These are phyloP conservation scores for Streptopelia turtur DNA, from an alignment of 2,797 vertebrate genomes.

Conservation along the genomic window DNA sequence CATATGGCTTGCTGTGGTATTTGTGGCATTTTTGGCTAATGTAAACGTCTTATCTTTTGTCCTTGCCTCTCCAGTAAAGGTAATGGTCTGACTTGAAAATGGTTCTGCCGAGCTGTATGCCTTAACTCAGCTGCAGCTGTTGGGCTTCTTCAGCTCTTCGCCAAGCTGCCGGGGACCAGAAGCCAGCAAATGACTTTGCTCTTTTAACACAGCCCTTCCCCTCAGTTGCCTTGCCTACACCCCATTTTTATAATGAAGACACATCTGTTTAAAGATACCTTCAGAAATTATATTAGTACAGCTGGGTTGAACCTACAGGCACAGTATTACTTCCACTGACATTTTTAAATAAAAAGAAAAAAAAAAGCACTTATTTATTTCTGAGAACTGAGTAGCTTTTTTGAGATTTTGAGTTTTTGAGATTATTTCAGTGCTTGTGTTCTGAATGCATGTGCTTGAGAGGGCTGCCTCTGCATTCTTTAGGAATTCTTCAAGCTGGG, in stretches of 20 bases:
- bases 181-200: neutral
- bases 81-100: neutral
- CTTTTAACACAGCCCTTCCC: neutral
- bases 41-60: neutral
- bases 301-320: neutral
- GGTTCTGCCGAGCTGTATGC: neutral
- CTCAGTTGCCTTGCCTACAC: neutral
- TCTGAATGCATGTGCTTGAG: neutral
- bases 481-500: neutral
- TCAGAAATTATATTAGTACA: neutral
- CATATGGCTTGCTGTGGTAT: neutral
- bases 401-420: too few species aligned
- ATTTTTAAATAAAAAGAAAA: neutral
- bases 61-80: neutral
- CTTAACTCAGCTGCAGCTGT: neutral
- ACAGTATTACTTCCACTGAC: neutral
- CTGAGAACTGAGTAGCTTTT: neutral
- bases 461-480: neutral
- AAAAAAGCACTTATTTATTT: neutral
- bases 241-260: neutral
- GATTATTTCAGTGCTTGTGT: neutral
- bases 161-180: neutral
- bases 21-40: neutral
- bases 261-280: neutral
- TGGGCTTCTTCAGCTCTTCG: neutral